Base-by-base conservation (phyloP, 2,113 vertebrate species). In the Salvator merianae region DNA sequence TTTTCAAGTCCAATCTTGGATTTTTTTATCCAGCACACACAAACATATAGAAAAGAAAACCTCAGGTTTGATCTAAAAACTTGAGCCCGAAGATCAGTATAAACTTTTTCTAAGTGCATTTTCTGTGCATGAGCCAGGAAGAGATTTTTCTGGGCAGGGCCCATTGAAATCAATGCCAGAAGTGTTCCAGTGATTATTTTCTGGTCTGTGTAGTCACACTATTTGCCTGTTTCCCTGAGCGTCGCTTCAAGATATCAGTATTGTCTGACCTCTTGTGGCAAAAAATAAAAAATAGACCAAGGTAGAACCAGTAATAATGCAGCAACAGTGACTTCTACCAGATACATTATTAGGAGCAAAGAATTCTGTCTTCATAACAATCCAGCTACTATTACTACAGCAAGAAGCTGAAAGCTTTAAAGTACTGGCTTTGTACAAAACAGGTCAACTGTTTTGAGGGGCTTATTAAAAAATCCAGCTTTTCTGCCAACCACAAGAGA, bases 261-360 rank as follows among this genome's bases (percentile, higher is more conserved):
- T 18, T 74, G 55, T 32, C 36, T 74, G 81, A 82, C 81, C 36
- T 74, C 55, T 82, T 82, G 36, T 32, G 81, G 81, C 81, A 82
- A 74, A 43, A n/a, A 65, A 63, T 62, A 74, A 74, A 82, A 82
- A 74, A 24, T 20, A 65, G 9, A 32, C 28, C 20, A 65, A 47
- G 38, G 62, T 70, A 59, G 12, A 34, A 7, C 22, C 7, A 74
- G 70, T 32, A 73, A 63, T 43, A 53, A 30, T n/a, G 14, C 5
- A n/a, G 5, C 10, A 63, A 59, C 55, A 20, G 55, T 59, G 16
- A 13, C 30, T 34, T 74, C 32, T 43, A 28, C 2, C 59, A 18
- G 34, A 73, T 28, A 53, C 24, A 59, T 26, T 55, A 59, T 70
- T 68, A 47, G 40, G 5, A 68, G 6, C 3, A 66, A 28, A 40